Conservation (phyloP, 2,888 invertebrate species). For the Xanthorhoe spadicearia region DNA sequence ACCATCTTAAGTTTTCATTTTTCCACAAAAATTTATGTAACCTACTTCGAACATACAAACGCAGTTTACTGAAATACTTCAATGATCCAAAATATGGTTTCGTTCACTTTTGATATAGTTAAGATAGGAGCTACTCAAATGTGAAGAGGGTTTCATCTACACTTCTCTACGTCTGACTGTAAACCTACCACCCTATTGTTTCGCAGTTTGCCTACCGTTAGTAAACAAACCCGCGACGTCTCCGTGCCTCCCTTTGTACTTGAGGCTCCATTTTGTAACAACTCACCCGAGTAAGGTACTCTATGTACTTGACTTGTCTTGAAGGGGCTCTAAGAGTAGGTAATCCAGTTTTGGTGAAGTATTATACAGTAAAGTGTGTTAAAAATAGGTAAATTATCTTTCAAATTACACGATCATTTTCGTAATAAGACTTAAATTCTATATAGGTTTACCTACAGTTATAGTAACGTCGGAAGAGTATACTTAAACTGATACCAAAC, state of each 20-base stretch:
- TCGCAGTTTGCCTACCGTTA: slow-evolving; percentile 37
- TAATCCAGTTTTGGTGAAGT: slow-evolving; percentile 17
- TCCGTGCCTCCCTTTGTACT: slow-evolving; percentile 40
- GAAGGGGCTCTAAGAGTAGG: slow-evolving; percentile 8
- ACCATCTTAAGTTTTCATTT: too few species aligned
- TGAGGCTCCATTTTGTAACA: slow-evolving; percentile 32
- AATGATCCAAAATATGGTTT: too few species aligned
- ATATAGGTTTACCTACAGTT: too few species aligned
- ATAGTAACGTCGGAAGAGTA: too few species aligned
- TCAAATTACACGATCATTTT: neutral
- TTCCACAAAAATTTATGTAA: too few species aligned
- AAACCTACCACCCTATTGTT: slow-evolving; percentile 12
- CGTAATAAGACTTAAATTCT: too few species aligned
- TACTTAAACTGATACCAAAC: too few species aligned
- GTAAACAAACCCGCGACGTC: slow-evolving; percentile 45
- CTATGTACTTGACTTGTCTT: slow-evolving; percentile 16
- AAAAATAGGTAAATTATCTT: neutral
- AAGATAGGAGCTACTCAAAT: neutral
- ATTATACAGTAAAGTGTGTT: neutral
- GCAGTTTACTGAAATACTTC: too few species aligned
- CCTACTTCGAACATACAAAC: too few species aligned
- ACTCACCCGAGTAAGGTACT: slow-evolving; percentile 16
- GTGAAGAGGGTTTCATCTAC: neutral
- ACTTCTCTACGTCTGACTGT: neutral
- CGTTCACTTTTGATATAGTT: neutral